A percentile compares a stretch with the other conserved stretches of the same genome.
Conservation (phyloP, 1,140 invertebrate species). For the Schlechtendalia chinensis region DNA sequence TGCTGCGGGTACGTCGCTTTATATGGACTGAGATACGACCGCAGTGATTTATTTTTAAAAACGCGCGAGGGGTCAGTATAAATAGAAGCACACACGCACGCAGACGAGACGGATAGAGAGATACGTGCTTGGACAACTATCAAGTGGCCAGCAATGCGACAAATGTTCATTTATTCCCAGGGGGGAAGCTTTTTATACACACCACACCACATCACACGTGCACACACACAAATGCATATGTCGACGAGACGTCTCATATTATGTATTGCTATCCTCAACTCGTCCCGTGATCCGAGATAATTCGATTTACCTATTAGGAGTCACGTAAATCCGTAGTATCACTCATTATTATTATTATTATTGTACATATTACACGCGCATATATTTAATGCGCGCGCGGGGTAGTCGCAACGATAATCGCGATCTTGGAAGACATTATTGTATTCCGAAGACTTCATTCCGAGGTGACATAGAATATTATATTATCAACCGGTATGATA, state of each 20-base stretch:
- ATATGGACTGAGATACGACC: constrained; percentile 39
- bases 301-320: constrained; percentile 6
- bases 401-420: no score
- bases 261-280: background rate
- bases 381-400: no score
- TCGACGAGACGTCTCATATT: background rate
- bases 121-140: constrained; percentile 47
- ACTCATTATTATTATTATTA: no score
- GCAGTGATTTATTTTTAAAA: constrained; percentile 43
- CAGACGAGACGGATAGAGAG: constrained; percentile 14
- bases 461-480: no score
- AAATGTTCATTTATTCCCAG: constrained; percentile 34
- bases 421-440: no score
- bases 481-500: no score
- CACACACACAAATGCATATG: background rate
- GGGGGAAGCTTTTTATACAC: constrained; percentile 32
- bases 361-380: no score
- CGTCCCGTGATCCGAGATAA: background rate
- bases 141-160: constrained; percentile 47
- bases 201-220: background rate
- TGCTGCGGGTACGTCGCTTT: constrained; percentile 5
- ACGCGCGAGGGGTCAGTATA: constrained; percentile 40
- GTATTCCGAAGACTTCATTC: no score
- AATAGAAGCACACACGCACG: constrained; percentile 45
- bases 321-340: background rate